A percentile compares a stretch with the other conserved stretches of the same genome.
phyloP scores from a whole-genome alignment of 2,888 invertebrate genomes.

The Flexamia atlantica region DNA sequence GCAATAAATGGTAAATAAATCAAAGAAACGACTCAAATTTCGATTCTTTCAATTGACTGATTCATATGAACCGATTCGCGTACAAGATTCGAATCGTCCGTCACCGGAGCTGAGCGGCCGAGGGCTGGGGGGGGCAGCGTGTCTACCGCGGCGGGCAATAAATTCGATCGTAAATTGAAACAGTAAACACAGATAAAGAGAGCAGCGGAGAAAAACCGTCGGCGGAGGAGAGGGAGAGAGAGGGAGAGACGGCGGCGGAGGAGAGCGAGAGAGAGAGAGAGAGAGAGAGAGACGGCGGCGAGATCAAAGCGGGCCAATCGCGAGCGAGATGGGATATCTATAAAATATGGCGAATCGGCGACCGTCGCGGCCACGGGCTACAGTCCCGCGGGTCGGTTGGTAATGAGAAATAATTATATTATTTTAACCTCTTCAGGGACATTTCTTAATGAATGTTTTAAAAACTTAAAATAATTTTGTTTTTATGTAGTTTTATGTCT shows the following conservation, averaged over 20 bases:
- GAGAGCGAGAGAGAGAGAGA: constrained; percentile 49
- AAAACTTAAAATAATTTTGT: too few species aligned
- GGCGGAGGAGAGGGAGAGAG: constrained; percentile 14
- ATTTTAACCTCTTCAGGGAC: too few species aligned
- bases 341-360: constrained; percentile 22
- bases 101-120: too few species aligned
- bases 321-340: background rate
- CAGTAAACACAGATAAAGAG: constrained; percentile 61
- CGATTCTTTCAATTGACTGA: too few species aligned
- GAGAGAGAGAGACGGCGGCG: constrained; percentile 53
- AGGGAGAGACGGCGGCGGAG: constrained; percentile 38
- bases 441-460: too few species aligned
- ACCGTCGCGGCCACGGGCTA: background rate
- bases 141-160: constrained; percentile 58
- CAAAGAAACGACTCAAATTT: too few species aligned
- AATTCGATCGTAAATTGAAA: constrained; percentile 57
- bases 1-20: too few species aligned
- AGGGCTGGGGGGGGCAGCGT: constrained; percentile 49
- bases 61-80: too few species aligned
- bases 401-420: too few species aligned
- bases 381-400: too few species aligned
- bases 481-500: too few species aligned
- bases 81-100: too few species aligned
- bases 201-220: constrained; percentile 38
- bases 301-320: constrained; percentile 40